Evolutionary conservation across 2,797 vertebrate genomes (phyloP).

Genomic region (Psittacula echo): DNA sequence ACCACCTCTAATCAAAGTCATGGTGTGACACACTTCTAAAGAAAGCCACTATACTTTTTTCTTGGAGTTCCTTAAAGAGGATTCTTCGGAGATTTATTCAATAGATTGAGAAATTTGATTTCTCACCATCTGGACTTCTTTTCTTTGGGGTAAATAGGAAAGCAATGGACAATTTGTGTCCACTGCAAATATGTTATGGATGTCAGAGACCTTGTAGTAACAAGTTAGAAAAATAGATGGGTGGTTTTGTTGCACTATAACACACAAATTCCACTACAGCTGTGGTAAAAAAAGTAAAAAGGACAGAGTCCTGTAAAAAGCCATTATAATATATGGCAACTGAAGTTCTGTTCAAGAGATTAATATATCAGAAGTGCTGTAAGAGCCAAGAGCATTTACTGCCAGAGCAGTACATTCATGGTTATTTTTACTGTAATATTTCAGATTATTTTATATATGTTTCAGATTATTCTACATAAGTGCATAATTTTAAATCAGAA

Average conservation of each 20-base stretch:
- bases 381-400: neutral
- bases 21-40: neutral
- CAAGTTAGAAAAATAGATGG: neutral
- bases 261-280: neutral
- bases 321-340: neutral
- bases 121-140: neutral
- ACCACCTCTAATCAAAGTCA: neutral
- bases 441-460: neutral
- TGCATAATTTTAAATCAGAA: neutral
- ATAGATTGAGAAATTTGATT: neutral
- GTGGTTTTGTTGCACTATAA: neutral
- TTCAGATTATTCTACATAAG: neutral
- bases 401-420: neutral
- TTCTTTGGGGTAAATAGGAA: neutral
- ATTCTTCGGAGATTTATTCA: neutral
- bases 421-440: neutral
- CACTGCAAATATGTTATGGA: neutral
- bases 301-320: neutral
- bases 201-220: neutral
- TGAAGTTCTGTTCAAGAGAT: neutral
- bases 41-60: neutral
- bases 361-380: neutral
- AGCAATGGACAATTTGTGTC: neutral
- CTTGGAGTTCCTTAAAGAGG: neutral
- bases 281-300: neutral